Base-by-base conservation (phyloP, 2,888 invertebrate genomes). In the Bembecia ichneumoniformis region DNA sequence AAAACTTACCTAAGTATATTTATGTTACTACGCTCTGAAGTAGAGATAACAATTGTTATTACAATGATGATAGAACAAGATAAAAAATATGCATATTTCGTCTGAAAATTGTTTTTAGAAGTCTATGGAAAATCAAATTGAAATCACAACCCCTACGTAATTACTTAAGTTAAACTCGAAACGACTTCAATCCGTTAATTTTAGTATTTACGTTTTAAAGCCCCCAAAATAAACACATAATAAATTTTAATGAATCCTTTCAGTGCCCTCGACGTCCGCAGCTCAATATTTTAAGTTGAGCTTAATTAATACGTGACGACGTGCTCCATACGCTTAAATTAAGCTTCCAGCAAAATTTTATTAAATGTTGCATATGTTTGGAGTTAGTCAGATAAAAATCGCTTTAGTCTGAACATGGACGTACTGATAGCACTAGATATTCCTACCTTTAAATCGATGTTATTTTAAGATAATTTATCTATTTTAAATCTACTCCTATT, bases 271-370 rank as follows among this genome's bases (percentile, higher is more conserved):
- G 44, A 16, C 47, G 36, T 14, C 40, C 49, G 47, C 49, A 48
- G 48, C 53, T 52, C 52, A 48, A 47, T 51, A 58, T 52, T 72
- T 75, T 67, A 74, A 78, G 69, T 75, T 68, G 59, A 51, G 68
- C 63, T 76, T 80, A 82, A 81, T 82, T 82, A 82, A 81, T 77
- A 71, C 64, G 63, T 63, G 60, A 66, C 66, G 71, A 72, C 75
- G 74, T 67, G 66, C 28, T 28, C 64, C 63, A 71, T 74, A 74
- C 74, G 72, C 58, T 60, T 65, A 68, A 75, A 75, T 76, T 71
- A 74, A 70, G 70, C 70, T 63, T 56, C 54, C 53, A 64, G 67
- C 59, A 63, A 65, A 67, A 74, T 77, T 79, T 76, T 74, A 76
- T 76, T 77, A 69, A 81, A 79, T 75, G 68, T 75, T 67, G 67